These are phyloP conservation scores for Hemicentrotus pulcherrimus DNA, from an alignment of 35 echinoderm and acorn worm species.

Conservation along the genomic window DNA sequence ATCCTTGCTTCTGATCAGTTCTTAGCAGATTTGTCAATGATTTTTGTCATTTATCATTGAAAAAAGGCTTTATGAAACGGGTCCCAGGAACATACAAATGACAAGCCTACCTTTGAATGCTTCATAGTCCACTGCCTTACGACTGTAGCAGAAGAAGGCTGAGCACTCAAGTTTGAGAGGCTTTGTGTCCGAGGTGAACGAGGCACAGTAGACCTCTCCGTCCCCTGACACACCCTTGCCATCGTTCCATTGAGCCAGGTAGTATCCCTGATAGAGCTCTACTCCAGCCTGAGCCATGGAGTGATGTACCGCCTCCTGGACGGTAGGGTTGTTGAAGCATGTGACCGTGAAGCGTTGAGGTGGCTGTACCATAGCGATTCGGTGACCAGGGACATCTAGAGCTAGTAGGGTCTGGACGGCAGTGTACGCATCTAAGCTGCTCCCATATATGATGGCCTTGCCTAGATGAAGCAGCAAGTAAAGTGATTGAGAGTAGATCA, in stretches of 20 bases:
- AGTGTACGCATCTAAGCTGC: constrained; percentile 86
- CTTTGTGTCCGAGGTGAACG: constrained; percentile 86
- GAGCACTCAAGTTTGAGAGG: constrained; percentile 98
- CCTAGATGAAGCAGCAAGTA: constrained; percentile 33
- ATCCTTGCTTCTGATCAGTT: too few relatives aligned
- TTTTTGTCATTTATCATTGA: too few relatives aligned
- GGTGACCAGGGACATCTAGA: constrained; percentile 64
- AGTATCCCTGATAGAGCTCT: constrained; percentile 73
- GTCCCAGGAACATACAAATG: background rate
- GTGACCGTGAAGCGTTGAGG: constrained; percentile 70
- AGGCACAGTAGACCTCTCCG: constrained; percentile 72
- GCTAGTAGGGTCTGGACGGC: constrained; percentile 71
- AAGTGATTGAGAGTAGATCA: background rate
- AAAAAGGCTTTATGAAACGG: too few relatives aligned
- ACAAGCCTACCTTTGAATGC: constrained; percentile 85
- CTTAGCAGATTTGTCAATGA: too few relatives aligned
- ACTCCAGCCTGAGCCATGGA: constrained; percentile 67
- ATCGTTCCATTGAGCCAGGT: constrained; percentile 98
- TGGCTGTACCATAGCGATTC: constrained; percentile 79
- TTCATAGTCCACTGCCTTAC: constrained; percentile 90
- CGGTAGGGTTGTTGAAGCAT: constrained; percentile 86
- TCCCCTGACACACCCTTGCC: constrained; percentile 64
- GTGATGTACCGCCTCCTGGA: constrained; percentile 62
- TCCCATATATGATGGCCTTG: constrained; percentile 90
- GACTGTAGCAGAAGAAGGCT: constrained; percentile 88